Evolutionary conservation across 2,888 invertebrate genomes (phyloP).

Genomic region (Scaptomyza reducta): DNA sequence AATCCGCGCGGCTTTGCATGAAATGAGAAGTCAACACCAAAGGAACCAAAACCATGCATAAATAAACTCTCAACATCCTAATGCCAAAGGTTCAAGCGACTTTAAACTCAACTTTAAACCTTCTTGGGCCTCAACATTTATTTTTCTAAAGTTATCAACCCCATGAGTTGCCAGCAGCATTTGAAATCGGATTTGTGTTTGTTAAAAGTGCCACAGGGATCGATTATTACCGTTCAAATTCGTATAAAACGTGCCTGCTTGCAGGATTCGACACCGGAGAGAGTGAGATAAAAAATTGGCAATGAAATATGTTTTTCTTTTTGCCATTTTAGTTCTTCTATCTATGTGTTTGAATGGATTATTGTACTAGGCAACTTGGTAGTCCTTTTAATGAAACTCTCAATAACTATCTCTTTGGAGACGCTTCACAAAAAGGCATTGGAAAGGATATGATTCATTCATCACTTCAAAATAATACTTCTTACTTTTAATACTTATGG

Average conservation of each 20-base stretch:
- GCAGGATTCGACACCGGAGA: conserved; percentile 31
- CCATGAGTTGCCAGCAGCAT: conserved; percentile 42
- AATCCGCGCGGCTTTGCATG: conserved; percentile 60
- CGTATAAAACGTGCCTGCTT: conserved; percentile 83
- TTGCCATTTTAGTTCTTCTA: conserved; percentile 40
- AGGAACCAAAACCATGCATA: conserved; percentile 13
- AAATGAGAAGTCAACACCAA: conserved; percentile 49
- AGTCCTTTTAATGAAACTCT: no score
- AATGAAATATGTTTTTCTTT: conserved; percentile 38
- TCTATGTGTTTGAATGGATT: conserved; percentile 43
- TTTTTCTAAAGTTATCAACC: conserved; percentile 19
- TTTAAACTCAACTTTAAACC: conserved; percentile 44
- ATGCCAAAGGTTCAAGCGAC: conserved; percentile 3
- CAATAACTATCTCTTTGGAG: no score
- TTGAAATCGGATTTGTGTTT: conserved; percentile 81
- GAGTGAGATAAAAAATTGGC: neutral
- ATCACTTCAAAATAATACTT: no score
- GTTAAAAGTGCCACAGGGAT: conserved; percentile 83
- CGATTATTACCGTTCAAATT: conserved; percentile 84
- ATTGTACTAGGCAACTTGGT: neutral
- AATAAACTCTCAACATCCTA: conserved; percentile 12
- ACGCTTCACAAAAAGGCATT: neutral
- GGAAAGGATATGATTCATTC: no score
- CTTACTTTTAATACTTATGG: no score
- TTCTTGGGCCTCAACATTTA: no score